Conservation (phyloP, 1,140 invertebrate genomes). For the Drosophila melanogaster region DNA sequence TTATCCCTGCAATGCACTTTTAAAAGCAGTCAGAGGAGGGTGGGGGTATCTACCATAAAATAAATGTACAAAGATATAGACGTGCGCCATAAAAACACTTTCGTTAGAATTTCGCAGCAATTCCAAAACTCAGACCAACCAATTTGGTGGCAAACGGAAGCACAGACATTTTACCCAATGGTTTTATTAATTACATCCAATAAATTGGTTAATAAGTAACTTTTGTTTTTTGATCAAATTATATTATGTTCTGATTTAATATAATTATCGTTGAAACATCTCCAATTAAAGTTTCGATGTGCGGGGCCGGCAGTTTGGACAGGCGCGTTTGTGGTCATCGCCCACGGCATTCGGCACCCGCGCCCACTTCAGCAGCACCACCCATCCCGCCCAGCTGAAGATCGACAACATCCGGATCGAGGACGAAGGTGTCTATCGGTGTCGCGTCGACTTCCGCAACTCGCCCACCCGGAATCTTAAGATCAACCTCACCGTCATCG, state of each 20-base stretch:
- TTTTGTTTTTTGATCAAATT: too few relatives aligned
- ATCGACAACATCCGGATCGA: constrained; percentile 89
- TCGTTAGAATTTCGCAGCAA: too few relatives aligned
- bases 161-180: too few relatives aligned
- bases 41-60: too few relatives aligned
- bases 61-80: too few relatives aligned
- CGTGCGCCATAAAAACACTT: too few relatives aligned
- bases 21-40: too few relatives aligned
- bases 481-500: constrained; percentile 94
- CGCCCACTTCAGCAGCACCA: constrained; percentile 90
- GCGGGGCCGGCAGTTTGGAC: constrained; percentile 88
- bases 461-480: constrained; percentile 93
- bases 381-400: constrained; percentile 89
- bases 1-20: neutral
- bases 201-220: too few relatives aligned
- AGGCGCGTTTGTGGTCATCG: constrained; percentile 92
- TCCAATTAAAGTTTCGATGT: constrained; percentile 91
- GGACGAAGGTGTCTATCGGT: constrained; percentile 93
- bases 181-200: too few relatives aligned
- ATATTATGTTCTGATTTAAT: neutral
- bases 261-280: neutral
- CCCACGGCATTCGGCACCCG: constrained; percentile 90
- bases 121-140: too few relatives aligned
- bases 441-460: constrained; percentile 94
- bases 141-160: too few relatives aligned